Evolutionary conservation across 92 coral and sea anemone species (phyloP), one percentile per base, ranked within the genome.

Genomic region (Heliopora coerulea): DNA sequence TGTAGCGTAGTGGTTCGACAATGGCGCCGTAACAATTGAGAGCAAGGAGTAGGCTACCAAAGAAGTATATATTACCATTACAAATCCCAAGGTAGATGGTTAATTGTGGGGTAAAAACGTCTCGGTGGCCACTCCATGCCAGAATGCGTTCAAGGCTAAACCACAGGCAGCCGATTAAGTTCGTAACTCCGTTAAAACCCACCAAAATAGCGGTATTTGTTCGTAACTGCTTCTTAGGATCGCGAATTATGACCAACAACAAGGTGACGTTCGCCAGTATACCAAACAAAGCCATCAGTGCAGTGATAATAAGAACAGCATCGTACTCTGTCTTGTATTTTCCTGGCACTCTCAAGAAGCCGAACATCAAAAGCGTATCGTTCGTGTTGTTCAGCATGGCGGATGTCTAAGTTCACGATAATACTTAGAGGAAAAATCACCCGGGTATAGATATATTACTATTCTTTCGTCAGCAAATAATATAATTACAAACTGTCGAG

Each of bases 1-100:
- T 31, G 17, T 49, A 70, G 26, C 57, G 39, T 8, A 70, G 35
- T n/a, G 77, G 77, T 30, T 29, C 34, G 23, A 70, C 77, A 18
- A 70, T 70, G 29, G 31, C 1, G 9, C 28, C 48, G 31, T 70
- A 70, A 6, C 20, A 18, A 26, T 11, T 70, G 24, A 70, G 14
- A 1, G 77, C 57, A 27, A 29, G 50, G 32, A 52, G 46, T 8
- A 46, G n/a, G 15, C n/a, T 46, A 6, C 52, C 52, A 15, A 46
- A 2, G n/a, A 46, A 46, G n/a, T 6, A 46, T n/a, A 46, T 46
- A n/a, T 46, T 46, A 6, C 2, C n/a, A 46, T 46, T 46, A 46
- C 52, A 46, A 2, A n/a, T 2, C n/a, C 52, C 52, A 2, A 46
- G 15, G n/a, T 46, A 46, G 52, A 46, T 46, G n/a, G 52, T 46